A percentile compares a stretch with the other conserved stretches of the same genome.
Evolutionary conservation across 2,797 vertebrate genomes (phyloP).

Genomic region (Squalus acanthias): DNA sequence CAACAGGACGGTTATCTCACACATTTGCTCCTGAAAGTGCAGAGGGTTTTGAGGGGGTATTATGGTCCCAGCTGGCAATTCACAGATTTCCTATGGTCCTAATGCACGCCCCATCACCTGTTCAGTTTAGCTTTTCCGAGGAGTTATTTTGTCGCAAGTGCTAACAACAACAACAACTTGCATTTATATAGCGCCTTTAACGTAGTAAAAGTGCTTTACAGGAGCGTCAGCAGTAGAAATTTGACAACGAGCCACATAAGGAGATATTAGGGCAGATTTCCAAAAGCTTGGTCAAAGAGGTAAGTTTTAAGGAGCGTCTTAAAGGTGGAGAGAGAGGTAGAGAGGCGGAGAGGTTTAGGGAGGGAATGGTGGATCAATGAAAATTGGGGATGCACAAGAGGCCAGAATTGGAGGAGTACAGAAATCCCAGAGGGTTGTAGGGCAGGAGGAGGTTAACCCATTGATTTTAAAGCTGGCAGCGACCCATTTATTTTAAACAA

Average conservation of each 20-base stretch:
- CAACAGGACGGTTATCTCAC: neutral
- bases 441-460: too few relatives aligned
- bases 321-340: neutral
- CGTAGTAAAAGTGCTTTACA: neutral
- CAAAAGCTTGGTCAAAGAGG: neutral
- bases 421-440: too few relatives aligned
- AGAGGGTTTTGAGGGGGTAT: neutral
- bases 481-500: too few relatives aligned
- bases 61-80: neutral
- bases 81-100: neutral
- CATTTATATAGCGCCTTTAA: neutral
- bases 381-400: too few relatives aligned
- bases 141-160: neutral
- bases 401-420: too few relatives aligned
- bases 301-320: neutral
- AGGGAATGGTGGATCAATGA: neutral
- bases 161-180: neutral
- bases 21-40: neutral
- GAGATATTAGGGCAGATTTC: neutral
- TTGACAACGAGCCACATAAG: neutral
- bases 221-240: neutral
- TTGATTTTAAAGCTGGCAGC: too few relatives aligned
- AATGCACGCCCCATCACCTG: neutral
- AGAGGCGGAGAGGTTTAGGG: neutral
- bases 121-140: neutral